Base-by-base conservation (phyloP, 1,140 invertebrate species). In the Pseudoatta argentina region DNA sequence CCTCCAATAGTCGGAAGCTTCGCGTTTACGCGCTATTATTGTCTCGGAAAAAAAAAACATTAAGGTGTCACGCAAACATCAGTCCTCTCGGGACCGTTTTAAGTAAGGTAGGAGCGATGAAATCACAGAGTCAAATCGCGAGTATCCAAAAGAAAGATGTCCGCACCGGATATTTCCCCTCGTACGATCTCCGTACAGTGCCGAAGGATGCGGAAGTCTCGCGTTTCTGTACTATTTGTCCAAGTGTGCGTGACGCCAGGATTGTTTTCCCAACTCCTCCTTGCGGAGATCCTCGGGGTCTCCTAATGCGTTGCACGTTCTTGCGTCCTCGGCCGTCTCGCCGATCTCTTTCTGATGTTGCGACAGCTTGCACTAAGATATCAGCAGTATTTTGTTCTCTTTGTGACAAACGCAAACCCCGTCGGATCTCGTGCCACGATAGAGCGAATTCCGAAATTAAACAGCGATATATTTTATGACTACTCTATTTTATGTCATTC, bases 181-280 rank as follows among this genome's bases (percentile, higher is more conserved):
- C n/a, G 44, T 18, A 55, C n/a, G 53, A 39, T 53, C 27, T 34
- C 39, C 48, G 53, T 24, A 64, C 44, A 55, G 59, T 18, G 64
- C 64, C 63, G 39, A 63, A 67, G 34, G 69, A 78, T 64, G 82
- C 88, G 92, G 92, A 92, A 91, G 91, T 92, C 87, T 91, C 89
- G 75, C 72, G 67, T 92, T 91, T 86, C 89, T 75, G 67, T 55
- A 21, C 85, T 92, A 87, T 92, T 92, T 92, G 89, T 88, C 87
- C 91, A 92, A 91, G 92, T 92, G 92, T 64, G 89, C 82, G 61
- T 79, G 85, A 77, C 88, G 86, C 86, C 72, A 63, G 87, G 76
- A 92, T 91, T 91, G 91, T 92, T 92, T 92, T 91, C 85, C 86
- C 88, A 91, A 39, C 39, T 57, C 27, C 51, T 30, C 64, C 69